Evolutionary conservation across 2,113 vertebrate species (phyloP), one percentile per base, ranked within the genome.

Genomic region (Cettia cetti): DNA sequence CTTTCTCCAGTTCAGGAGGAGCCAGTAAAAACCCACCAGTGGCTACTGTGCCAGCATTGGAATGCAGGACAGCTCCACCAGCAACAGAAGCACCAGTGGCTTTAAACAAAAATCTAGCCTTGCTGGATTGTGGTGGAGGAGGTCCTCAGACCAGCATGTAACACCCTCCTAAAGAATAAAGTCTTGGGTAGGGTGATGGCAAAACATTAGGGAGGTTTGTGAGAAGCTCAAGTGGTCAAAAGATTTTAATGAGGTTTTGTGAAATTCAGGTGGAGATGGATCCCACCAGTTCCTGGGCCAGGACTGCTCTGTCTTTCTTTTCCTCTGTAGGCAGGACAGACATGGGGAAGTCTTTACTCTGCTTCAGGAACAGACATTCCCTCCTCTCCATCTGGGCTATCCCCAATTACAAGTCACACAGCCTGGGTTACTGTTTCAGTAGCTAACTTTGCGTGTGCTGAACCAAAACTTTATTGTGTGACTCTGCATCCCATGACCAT

Each of bases 1-100:
- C 37, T 23, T 12, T 5, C 1, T 8, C 18, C 39, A 45, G 30
- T 39, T 53, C 0, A 4, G 50, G 42, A 10, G 3, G 31, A 81
- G 37, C 15, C 26, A 15, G 21, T 33, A 19, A 85, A 86, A 70
- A 27, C 17, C 42, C 40, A 37, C 30, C 59, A 7, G 16, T 15
- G 70, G 21, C 54, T 61, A 31, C 30, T 61, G 69, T 44, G 47
- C 39, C 2, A 1, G 31, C 1, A 2, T 8, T 9, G 31, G 61
- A 57, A 33, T 39, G 28, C 33, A 63, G 61, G 31, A n/a, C 15
- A 2, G 15, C 23, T 69, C 56, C 11, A 27, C 31, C 20, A 31
- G 40, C 27, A n/a, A 27, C 11, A 2, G 11, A n/a, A 65, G 13
- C 2, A 15, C 54, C 27, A 6, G 35, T 31, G 28, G 10, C 54